A percentile compares a stretch with the other conserved stretches of the same genome.
Evolutionary conservation across 1,140 invertebrate species (phyloP).

Genomic region (Ips nitidus): DNA sequence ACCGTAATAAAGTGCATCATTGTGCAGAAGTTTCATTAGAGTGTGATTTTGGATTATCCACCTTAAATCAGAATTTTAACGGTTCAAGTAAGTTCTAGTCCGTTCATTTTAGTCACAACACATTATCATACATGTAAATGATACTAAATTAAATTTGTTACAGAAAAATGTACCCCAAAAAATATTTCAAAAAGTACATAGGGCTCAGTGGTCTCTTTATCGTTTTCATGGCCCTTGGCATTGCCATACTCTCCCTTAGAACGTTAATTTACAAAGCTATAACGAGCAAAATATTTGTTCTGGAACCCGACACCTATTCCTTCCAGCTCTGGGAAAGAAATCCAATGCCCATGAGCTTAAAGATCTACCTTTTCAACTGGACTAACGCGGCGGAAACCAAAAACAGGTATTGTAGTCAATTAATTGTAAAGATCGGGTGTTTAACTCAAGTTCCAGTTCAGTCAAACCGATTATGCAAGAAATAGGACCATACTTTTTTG

Average conservation of each 20-base stretch:
- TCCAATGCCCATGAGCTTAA: constrained; percentile 53
- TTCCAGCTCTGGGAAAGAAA: constrained; percentile 40
- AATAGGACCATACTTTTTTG: constrained; percentile 71
- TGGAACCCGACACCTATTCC: constrained; percentile 24
- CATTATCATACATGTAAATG: too few relatives aligned
- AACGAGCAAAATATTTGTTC: constrained; percentile 24
- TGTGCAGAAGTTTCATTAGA: too few relatives aligned
- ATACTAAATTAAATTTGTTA: too few relatives aligned
- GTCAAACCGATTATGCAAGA: constrained; percentile 47
- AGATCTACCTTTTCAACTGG: constrained; percentile 81
- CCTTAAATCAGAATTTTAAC: too few relatives aligned
- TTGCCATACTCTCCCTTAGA: constrained; percentile 35
- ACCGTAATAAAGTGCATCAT: too few relatives aligned
- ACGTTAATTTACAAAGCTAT: constrained; percentile 38
- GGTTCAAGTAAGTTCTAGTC: too few relatives aligned
- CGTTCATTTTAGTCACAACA: too few relatives aligned
- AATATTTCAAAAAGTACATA: constrained; percentile 13
- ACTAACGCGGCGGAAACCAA: constrained; percentile 69
- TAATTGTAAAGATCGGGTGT: not conserved
- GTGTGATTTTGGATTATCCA: too few relatives aligned
- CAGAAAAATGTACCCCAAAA: constrained; percentile 31
- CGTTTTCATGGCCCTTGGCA: constrained; percentile 34
- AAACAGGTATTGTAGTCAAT: constrained; percentile 23
- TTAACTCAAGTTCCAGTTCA: constrained; percentile 11
- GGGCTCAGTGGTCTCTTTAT: constrained; percentile 20